Base-by-base conservation (phyloP, 2,797 vertebrate genomes). In the Catamblyrhynchus diadema region DNA sequence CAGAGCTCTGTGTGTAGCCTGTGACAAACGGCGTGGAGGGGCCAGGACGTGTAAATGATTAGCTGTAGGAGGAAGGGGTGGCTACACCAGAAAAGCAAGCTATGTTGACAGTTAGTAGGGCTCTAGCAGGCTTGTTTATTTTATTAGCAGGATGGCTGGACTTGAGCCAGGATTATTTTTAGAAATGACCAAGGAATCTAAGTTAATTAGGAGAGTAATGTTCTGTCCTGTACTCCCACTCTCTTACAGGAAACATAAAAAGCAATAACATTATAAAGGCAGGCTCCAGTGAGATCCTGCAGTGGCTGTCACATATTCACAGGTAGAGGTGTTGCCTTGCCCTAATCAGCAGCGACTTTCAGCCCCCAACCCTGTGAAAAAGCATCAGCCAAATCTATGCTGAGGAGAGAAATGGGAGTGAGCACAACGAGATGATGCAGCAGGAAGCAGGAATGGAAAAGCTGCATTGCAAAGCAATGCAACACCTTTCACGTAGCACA, bases 91-190 rank as follows among this genome's bases (percentile, higher is more conserved):
- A 91, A 96, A 92, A 90, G 84, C 94, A 88, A 96, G 50, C 74
- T 80, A 64, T 71, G 81, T 90, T 94, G 95, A 90, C 90, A 95
- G 92, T 81, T 56, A 81, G 65, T 41, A 90, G 65, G 61, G 23
- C 47, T 90, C 78, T 51, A 71, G 70, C 92, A 96, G 35, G 82
- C 92, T 93, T 96, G 96, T 97, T 98, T 97, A 97, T 98, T 97
- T 98, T 97, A 97, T 97, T 97, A 97, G 88, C 96, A 93, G 92
- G 79, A 95, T 89, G 74, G 80, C 85, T 51, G 90, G 97, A 96
- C 81, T 59, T 20, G 66, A 88, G 95, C 97, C 97, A 97, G 84
- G 84, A 95, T 95, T 97, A 97, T 97, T 97, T 97, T 97, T 97
- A 96, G 97, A 93, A 82, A 88, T 91, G 62, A 95, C 90, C 93